Evolutionary conservation across 64 coral and sea anemone species (phyloP).

Genomic region (Pachyseris speciosa): DNA sequence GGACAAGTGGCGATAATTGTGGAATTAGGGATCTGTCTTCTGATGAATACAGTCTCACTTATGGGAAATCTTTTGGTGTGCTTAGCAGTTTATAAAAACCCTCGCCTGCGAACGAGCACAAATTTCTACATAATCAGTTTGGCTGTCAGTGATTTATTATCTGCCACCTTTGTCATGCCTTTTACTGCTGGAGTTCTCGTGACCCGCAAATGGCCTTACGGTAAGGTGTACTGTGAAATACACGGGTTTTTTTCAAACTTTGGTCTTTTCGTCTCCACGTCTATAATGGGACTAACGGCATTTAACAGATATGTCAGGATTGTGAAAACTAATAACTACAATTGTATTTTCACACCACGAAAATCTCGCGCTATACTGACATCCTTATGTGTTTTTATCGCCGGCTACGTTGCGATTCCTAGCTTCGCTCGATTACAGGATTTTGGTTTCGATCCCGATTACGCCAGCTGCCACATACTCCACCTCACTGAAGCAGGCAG

Average conservation of each 20-base stretch:
- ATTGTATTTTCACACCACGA: not conserved
- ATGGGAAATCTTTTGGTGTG: slow-evolving; percentile 15
- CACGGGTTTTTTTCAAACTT: slow-evolving; percentile 47
- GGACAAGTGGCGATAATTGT: not conserved
- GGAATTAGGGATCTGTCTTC: not conserved
- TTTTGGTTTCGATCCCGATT: slow-evolving; percentile 1
- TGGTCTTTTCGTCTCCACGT: not conserved
- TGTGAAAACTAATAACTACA: not conserved
- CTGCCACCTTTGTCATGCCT: no score
- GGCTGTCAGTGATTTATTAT: slow-evolving; percentile 38
- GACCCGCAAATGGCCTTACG: slow-evolving; percentile 41
- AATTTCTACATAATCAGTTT: slow-evolving; percentile 53
- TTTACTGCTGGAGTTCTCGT: slow-evolving; percentile 45
- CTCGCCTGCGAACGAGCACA: slow-evolving; percentile 30
- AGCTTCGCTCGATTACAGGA: not conserved
- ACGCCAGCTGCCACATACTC: not conserved
- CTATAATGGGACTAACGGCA: slow-evolving; percentile 11
- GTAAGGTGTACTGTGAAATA: slow-evolving; percentile 30
- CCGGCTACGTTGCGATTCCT: not conserved
- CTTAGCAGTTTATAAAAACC: slow-evolving; percentile 27
- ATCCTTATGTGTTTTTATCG: not conserved
- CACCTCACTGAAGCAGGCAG: not conserved
- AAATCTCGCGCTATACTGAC: not conserved
- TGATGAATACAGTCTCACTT: not conserved
- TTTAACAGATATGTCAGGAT: slow-evolving; percentile 34